Base-by-base conservation (phyloP, 2,797 vertebrate genomes). In the Tadarida brasiliensis region DNA sequence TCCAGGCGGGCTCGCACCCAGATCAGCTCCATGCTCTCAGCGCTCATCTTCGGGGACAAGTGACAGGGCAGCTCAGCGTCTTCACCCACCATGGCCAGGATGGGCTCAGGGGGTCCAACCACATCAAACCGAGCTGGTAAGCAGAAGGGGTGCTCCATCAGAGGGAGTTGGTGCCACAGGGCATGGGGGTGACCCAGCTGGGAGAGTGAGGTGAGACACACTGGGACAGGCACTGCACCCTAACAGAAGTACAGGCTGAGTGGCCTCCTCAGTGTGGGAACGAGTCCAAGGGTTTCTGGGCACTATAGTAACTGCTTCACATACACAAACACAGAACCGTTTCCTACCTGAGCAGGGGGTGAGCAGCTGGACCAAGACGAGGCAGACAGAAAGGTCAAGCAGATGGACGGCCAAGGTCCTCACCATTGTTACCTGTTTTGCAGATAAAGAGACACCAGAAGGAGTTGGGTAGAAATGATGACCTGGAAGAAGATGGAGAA, bases 11-110 rank as follows among this genome's bases (percentile, higher is more conserved):
- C 6, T 28, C 56, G n/a, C 39, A 28, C 49, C 92, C 90, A 94
- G 22, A 17, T 47, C 44, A 96, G 56, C 22, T 96, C 70, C 95
- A 96, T 82, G 24, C 11, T n/a, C 54, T 92, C 81, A 7, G 87
- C 74, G 0, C 47, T 92, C 77, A 49, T 85, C 7, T 20, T 15
- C 0, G 93, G 86, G 19, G 28, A 80, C 30, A 94, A 74, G 1
- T 84, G 67, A 71, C 90, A 97, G 56, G 90, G 77, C 12, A 97
- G 80, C 17, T 94, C 57, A 1, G 28, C 57, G 0, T 61, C 87
- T 87, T 68, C 76, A 54, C 77, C 95, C 16, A 91, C 15, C 2
- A 17, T 28, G 63, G 22, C 63, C 30, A 85, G 11, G 5, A 93
- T 68, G 54, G 94, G 80, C 6, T 39, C 51, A 20, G 5, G 11